Conservation (phyloP, 2,113 vertebrate genomes). For the Chauna torquata region DNA sequence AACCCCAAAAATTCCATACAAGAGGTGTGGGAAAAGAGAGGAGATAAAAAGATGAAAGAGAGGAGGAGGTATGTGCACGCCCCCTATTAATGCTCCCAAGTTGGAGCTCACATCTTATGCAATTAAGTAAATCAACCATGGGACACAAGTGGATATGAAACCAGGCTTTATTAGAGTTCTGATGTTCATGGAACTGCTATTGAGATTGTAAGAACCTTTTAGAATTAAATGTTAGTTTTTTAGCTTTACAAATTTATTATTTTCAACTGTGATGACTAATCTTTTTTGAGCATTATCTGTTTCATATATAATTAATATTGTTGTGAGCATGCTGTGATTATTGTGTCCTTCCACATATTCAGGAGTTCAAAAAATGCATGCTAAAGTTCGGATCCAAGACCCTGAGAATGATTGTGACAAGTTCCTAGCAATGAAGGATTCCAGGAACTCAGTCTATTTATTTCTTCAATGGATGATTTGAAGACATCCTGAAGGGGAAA, state of each 20-base stretch:
- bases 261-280: neutral
- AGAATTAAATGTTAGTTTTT: neutral
- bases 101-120: neutral
- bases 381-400: neutral
- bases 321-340: neutral
- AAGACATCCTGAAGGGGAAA: neutral
- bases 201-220: neutral
- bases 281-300: neutral
- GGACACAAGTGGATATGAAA: neutral
- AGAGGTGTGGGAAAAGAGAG: neutral
- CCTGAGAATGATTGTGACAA: neutral
- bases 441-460: neutral
- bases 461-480: neutral
- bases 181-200: neutral
- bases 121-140: neutral
- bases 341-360: neutral
- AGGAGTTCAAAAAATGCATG: neutral
- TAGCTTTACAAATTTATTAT: neutral
- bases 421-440: neutral
- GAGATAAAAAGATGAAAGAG: neutral
- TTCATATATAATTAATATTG: neutral
- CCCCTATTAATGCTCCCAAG: neutral
- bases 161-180: neutral
- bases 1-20: neutral
- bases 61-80: neutral